These are phyloP conservation scores for Pristionchus entomophagus DNA, from an alignment of 2,888 invertebrate species.

Conservation along the genomic window DNA sequence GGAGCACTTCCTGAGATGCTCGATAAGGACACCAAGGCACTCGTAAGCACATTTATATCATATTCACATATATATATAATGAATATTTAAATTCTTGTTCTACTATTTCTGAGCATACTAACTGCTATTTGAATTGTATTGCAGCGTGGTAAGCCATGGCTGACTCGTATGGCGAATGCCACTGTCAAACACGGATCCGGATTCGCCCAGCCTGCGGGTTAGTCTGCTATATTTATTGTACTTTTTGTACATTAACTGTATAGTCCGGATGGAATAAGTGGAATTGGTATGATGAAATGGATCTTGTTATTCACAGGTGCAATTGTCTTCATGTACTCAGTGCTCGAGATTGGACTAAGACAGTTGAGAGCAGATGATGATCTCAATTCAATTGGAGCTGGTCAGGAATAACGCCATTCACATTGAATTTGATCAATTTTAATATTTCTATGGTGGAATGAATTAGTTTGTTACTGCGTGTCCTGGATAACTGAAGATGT, in stretches of 20 bases:
- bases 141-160: conserved; percentile 67
- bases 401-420: neutral
- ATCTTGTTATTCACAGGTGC: conserved; percentile 52
- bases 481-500: no score
- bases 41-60: conserved; percentile 54
- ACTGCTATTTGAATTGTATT: no score
- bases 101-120: no score
- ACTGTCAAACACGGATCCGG: conserved; percentile 74
- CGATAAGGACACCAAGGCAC: conserved; percentile 70
- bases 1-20: conserved; percentile 71
- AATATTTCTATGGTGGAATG: no score
- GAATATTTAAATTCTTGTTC: no score
- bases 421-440: no score
- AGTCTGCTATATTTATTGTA: neutral
- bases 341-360: conserved; percentile 69
- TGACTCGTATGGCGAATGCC: conserved; percentile 74
- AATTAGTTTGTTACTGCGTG: no score
- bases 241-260: neutral
- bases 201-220: conserved; percentile 69
- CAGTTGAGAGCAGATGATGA: conserved; percentile 70
- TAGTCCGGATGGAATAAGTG: neutral
- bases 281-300: neutral
- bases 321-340: conserved; percentile 73
- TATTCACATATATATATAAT: neutral
- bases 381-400: conserved; percentile 72